Base-by-base conservation (phyloP, 2,888 invertebrate species). In the Piscicola geometra region DNA sequence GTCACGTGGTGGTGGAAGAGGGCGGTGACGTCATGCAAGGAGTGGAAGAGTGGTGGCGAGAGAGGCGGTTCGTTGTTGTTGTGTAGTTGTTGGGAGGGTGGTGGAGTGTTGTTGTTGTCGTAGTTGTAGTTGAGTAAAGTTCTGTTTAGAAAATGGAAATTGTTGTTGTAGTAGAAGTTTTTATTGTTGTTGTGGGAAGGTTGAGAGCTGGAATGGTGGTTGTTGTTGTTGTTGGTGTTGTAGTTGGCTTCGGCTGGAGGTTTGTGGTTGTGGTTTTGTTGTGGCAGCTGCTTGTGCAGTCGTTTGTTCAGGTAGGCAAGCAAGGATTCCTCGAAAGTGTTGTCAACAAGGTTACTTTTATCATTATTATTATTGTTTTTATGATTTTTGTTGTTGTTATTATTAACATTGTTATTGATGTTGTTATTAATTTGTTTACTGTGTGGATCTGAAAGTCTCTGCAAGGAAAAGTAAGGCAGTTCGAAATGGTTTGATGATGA, bases 401-500 rank as follows among this genome's bases (percentile, higher is more conserved):
- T 41, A 41, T 41, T 15, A 41, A 9, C 41, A 41, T 41, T 41
- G 41, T 41, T 41, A 41, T 41, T 41, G 5, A 15, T 41, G 15
- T 41, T 41, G 15, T 41, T 41, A 41, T 41, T 41, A 41, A 9
- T 41, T 9, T 41, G 5, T 41, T 9, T 41, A 41, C 15, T 41
- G 15, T 41, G n/a, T n/a, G n/a, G n/a, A n/a, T 0, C 9, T 15
- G 21, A 21, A 15, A 21, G 21, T 18, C 15, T 21, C 52, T 18
- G 21, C 21, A 52, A 52, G 15, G 21, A 52, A 18, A 21, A 68
- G 9, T 28, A 25, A 32, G 68, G 3, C 9, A 18, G 3, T n/a
- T n/a, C n/a, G n/a, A n/a, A n/a, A n/a, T n/a, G 25, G 60, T 70
- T 52, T 30, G 47, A 66, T 50, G 56, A 30, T 25, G n/a, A 75